Evolutionary conservation across 2,797 vertebrate genomes (phyloP), one percentile per base, ranked within the genome.

Genomic region (Acipenser ruthenus): DNA sequence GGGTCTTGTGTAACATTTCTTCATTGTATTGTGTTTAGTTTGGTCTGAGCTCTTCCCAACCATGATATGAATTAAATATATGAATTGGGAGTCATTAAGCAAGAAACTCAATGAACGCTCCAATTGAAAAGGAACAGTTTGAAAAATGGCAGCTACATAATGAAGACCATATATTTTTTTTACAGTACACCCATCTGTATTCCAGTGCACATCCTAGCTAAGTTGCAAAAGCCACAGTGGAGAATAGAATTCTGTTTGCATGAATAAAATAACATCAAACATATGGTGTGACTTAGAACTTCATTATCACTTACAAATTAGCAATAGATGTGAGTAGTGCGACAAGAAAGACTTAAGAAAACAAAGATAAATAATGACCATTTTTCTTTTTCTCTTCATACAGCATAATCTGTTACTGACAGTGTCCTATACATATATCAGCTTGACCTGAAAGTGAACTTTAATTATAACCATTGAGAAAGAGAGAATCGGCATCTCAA

Each of bases 231-330:
- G 72, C 74, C 73, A 78, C 70, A 67, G 75, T 78, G 79, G 77
- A 79, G 76, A 78, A 73, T 74, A 76, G 76, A 76, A 69, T 74
- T 69, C 70, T 74, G 73, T 63, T 13, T 73, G 74, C 69, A 78
- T 76, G 74, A 79, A 76, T 62, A 75, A 79, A 78, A 73, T 78
- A 82, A 63, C 68, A 62, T 61, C 63, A 62, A 80, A 78, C 76
- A 76, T 80, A 74, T 74, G 68, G 66, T 52, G 65, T 71, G 71
- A 75, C 78, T 68, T 72, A 75, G 69, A 74, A 73, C 59, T 69
- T 68, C 72, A 65, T 81, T 74, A 79, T 63, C 79, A 70, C 75
- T 76, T 71, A 73, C 71, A 73, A 76, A 70, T 63, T 62, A 63
- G 70, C 66, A 64, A 71, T 51, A 60, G 63, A 68, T 69, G 47